These are phyloP conservation scores for Megalonaias nervosa DNA, from an alignment of 1,140 invertebrate genomes.

Conservation along the genomic window DNA sequence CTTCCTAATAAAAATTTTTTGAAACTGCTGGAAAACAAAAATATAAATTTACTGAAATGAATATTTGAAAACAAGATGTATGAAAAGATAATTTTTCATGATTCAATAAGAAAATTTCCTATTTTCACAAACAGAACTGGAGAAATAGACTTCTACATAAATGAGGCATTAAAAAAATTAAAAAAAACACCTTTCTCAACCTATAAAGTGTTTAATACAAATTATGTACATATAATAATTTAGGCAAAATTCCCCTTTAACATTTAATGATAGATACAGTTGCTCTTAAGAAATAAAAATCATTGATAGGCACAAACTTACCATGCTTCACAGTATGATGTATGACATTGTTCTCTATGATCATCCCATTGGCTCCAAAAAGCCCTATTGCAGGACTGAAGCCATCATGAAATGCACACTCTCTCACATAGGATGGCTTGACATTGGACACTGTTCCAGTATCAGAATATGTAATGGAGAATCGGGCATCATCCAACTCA, in stretches of 20 bases:
- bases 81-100: too few relatives aligned
- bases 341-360: constrained; percentile 50
- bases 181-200: too few relatives aligned
- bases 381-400: constrained; percentile 61
- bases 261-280: background rate
- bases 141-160: too few relatives aligned
- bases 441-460: constrained; percentile 28
- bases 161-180: too few relatives aligned
- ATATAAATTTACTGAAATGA: too few relatives aligned
- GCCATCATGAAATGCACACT: constrained; percentile 56
- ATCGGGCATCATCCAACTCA: constrained; percentile 55
- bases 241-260: background rate
- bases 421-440: constrained; percentile 45
- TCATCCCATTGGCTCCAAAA: constrained; percentile 44
- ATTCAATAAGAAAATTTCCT: too few relatives aligned
- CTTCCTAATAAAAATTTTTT: too few relatives aligned
- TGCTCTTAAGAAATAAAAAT: background rate
- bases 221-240: background rate
- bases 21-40: too few relatives aligned
- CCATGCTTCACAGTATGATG: constrained; percentile 43
- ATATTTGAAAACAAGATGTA: too few relatives aligned
- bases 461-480: constrained; percentile 53
- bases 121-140: too few relatives aligned
- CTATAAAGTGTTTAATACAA: too few relatives aligned
- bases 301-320: background rate